Base-by-base conservation (phyloP, 1,140 invertebrate genomes). In the Drosophila repleta region DNA sequence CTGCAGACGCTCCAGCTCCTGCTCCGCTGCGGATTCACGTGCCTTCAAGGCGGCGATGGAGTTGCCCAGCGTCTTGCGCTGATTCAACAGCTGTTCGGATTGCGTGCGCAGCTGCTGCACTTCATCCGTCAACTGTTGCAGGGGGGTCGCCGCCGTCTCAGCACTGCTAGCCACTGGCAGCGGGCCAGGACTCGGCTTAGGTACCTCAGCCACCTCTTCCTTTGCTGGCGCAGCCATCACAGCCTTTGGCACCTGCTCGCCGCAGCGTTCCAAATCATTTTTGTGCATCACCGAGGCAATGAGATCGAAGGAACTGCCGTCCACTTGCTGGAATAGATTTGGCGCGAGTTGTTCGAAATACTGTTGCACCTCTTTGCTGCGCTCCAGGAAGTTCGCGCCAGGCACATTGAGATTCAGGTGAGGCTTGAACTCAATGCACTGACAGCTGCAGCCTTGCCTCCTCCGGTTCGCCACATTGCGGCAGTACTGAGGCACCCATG, bases 401-500 rank as follows among this genome's bases (percentile, higher is more conserved):
- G 81, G 89, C 60, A 91, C 79, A 60, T 83, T 90, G 1, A 92
- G 67, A 66, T 91, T 91, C 3, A 87, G 24, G 41, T 91, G 79
- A 0, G 91, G 89, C 13, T 65, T 63, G n/a, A 92, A 92, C 21
- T 74, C 61, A 1, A 79, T 81, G 49, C 71, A 76, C 17, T 83
- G 74, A 20, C 81, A 78, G 41, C 76, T 84, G 67, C 76, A 81
- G 0, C 89, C 79, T 5, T 67, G 24, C 4, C 61, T 57, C 21
- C 76, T 66, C 2, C 78, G 39, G 39, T 80, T 76, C 20, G 77
- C 75, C 48, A 77, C 74, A 1, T 76, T 73, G 4, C 90, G 76
- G 20, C 87, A 90, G 51, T 91, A 92, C 41, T 88, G 88, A 0
- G 93, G 93, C 18, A 93, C 92, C 93, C 94, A 94, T 0, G 93